These are phyloP conservation scores for Dasyurus viverrinus DNA, from an alignment of 2,113 vertebrate species.

Conservation along the genomic window DNA sequence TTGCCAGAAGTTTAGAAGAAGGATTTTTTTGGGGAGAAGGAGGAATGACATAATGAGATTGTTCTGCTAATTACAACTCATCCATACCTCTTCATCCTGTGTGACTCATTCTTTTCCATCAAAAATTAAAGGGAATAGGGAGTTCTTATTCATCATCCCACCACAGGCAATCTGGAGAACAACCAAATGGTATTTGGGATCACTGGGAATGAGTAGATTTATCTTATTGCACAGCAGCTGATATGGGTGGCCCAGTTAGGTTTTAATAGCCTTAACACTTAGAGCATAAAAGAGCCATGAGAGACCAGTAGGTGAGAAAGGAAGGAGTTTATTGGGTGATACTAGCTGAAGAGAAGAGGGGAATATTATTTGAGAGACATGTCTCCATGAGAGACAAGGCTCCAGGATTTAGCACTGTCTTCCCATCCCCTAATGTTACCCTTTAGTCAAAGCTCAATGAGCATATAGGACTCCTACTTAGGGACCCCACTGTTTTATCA, in stretches of 20 bases:
- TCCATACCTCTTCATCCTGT: background rate
- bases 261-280: background rate
- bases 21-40: background rate
- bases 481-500: conserved; percentile 9
- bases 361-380: background rate
- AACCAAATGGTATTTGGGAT: background rate
- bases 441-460: background rate
- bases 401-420: background rate
- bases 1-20: background rate
- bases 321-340: background rate
- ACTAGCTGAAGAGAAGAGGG: background rate
- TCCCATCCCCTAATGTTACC: background rate
- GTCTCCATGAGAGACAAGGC: background rate
- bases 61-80: background rate
- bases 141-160: background rate
- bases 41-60: background rate
- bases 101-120: background rate
- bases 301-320: background rate
- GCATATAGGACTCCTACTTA: background rate
- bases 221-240: background rate
- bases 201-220: background rate
- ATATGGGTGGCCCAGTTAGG: background rate
- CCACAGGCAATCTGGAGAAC: background rate
- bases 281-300: background rate
- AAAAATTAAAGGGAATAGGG: background rate